Conservation (phyloP, 2,797 vertebrate genomes). For the Clarias pachynema region DNA sequence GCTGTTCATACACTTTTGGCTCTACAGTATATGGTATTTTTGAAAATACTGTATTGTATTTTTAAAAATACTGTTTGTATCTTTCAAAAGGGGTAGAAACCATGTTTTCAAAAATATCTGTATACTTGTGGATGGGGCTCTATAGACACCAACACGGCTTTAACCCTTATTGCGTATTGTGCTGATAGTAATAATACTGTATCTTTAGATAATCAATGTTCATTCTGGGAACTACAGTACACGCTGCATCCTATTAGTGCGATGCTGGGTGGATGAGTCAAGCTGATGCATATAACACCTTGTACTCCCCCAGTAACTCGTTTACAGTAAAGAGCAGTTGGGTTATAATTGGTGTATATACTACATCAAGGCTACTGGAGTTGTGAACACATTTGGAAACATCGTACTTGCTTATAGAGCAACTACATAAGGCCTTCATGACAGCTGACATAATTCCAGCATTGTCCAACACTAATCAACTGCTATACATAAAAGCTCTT, state of each 20-base stretch:
- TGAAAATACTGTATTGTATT: background rate
- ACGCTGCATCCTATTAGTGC: background rate
- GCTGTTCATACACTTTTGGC: background rate
- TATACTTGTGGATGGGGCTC: background rate
- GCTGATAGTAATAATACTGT: constrained; percentile 14
- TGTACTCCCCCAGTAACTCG: background rate
- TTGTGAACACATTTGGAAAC: background rate
- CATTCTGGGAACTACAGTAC: background rate
- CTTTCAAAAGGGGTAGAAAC: background rate
- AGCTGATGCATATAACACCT: constrained; percentile 5
- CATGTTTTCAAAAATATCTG: background rate
- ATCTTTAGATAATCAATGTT: constrained; percentile 9
- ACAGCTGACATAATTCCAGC: no score
- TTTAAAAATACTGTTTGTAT: no score
- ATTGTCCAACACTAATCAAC: background rate
- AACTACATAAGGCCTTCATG: background rate
- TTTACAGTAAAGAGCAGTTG: background rate
- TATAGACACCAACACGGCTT: background rate
- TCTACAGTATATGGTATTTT: background rate
- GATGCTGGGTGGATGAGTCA: background rate
- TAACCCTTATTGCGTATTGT: background rate
- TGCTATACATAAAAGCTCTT: background rate
- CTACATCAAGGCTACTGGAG: background rate
- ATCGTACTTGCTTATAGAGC: background rate
- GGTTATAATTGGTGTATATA: background rate